phyloP scores from a whole-genome alignment of 2,113 vertebrate genomes.

The Dermatemys mawii region DNA sequence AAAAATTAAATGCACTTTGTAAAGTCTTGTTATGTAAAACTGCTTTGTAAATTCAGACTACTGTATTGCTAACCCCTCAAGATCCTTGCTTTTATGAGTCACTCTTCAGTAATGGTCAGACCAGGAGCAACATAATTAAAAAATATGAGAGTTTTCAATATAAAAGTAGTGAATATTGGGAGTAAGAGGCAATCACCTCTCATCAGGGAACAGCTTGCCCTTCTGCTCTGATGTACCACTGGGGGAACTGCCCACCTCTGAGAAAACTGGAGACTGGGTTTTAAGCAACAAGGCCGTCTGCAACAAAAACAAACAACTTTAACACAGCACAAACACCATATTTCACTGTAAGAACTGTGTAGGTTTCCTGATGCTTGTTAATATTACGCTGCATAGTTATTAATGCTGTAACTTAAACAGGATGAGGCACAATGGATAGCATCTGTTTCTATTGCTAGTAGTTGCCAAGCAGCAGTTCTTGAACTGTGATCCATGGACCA shows the following conservation, averaged over 20 bases:
- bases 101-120: background rate
- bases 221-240: conserved; percentile 82
- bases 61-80: background rate
- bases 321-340: background rate
- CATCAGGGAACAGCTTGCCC: conserved; percentile 82
- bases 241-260: conserved; percentile 80
- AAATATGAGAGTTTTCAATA: background rate
- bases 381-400: background rate
- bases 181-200: conserved; percentile 77
- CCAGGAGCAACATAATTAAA: background rate
- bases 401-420: background rate
- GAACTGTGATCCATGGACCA: background rate
- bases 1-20: background rate
- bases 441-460: background rate
- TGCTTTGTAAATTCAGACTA: background rate
- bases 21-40: background rate
- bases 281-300: conserved; percentile 96
- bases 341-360: background rate
- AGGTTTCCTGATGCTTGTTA: rapidly evolving
- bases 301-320: conserved; percentile 62
- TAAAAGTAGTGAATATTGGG: background rate
- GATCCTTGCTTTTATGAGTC: background rate
- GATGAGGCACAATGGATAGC: background rate
- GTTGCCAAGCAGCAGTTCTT: background rate
- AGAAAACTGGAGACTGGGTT: conserved; percentile 92